These are phyloP conservation scores for Staurois parvus DNA, from an alignment of 2,797 vertebrate genomes.

Conservation along the genomic window DNA sequence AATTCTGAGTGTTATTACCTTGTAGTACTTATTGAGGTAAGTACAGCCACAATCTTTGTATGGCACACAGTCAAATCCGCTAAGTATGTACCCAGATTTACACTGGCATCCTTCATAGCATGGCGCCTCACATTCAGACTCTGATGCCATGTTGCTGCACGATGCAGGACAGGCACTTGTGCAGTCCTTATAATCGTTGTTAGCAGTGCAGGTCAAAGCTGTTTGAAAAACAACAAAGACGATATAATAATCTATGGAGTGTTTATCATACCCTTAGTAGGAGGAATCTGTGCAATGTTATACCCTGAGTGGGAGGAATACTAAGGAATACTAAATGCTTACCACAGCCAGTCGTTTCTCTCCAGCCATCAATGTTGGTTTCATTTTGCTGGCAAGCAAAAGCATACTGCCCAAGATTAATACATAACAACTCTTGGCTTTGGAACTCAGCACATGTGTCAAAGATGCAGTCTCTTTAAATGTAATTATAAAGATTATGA, in stretches of 20 bases:
- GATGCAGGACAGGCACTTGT: conserved; percentile 71
- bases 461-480: conserved; percentile 70
- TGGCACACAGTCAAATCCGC: conserved; percentile 70
- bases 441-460: conserved; percentile 67
- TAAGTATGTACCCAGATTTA: conserved; percentile 70
- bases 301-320: background rate
- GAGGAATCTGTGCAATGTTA: background rate
- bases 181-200: conserved; percentile 70
- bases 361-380: conserved; percentile 63
- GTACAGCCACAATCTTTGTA: conserved; percentile 72
- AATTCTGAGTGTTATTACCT: conserved; percentile 65
- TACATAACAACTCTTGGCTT: conserved; percentile 62
- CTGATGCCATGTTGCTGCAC: conserved; percentile 68
- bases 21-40: conserved; percentile 69
- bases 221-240: background rate
- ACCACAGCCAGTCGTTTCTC: conserved; percentile 68
- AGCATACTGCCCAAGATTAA: conserved; percentile 67
- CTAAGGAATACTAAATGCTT: background rate
- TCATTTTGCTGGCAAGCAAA: conserved; percentile 67
- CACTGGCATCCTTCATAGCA: conserved; percentile 74
- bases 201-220: conserved; percentile 67
- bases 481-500: background rate
- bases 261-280: background rate
- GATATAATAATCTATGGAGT: background rate
- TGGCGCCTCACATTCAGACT: conserved; percentile 67